A percentile compares a stretch with the other conserved stretches of the same genome.
phyloP scores from a whole-genome alignment of 2,113 vertebrate genomes.

The Laticauda laticaudata region DNA sequence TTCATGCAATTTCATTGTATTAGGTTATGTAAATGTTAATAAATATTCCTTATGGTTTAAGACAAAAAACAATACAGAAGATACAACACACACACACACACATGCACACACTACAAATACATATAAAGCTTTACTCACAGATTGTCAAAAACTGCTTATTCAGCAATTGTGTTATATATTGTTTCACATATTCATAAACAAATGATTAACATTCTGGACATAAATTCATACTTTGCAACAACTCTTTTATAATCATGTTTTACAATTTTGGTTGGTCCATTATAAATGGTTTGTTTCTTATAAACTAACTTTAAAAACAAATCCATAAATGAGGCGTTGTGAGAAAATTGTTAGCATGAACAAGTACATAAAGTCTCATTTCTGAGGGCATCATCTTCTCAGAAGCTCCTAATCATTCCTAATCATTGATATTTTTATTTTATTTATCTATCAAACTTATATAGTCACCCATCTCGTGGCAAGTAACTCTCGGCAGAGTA shows the following conservation, averaged over 20 bases:
- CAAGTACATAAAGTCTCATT: constrained; percentile 63
- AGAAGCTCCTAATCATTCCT: background rate
- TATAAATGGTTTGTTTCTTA: constrained; percentile 72
- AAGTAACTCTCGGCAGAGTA: background rate
- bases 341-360: constrained; percentile 65
- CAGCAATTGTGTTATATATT: constrained; percentile 69
- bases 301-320: constrained; percentile 66
- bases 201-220: constrained; percentile 84
- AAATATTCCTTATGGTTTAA: constrained; percentile 9
- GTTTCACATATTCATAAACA: constrained; percentile 77
- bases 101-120: constrained; percentile 34
- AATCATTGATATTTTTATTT: background rate
- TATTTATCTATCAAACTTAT: background rate
- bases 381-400: constrained; percentile 36
- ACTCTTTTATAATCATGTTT: constrained; percentile 75
- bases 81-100: constrained; percentile 35
- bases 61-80: constrained; percentile 31
- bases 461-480: background rate
- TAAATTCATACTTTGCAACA: constrained; percentile 74
- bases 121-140: constrained; percentile 54
- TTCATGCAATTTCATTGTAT: background rate
- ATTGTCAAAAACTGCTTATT: constrained; percentile 70
- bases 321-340: constrained; percentile 70
- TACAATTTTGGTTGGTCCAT: constrained; percentile 68
- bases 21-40: background rate